A percentile compares a stretch with the other conserved stretches of the same genome.
phyloP scores from a whole-genome alignment of 2,888 invertebrate species.

The Digitonthophagus gazella region DNA sequence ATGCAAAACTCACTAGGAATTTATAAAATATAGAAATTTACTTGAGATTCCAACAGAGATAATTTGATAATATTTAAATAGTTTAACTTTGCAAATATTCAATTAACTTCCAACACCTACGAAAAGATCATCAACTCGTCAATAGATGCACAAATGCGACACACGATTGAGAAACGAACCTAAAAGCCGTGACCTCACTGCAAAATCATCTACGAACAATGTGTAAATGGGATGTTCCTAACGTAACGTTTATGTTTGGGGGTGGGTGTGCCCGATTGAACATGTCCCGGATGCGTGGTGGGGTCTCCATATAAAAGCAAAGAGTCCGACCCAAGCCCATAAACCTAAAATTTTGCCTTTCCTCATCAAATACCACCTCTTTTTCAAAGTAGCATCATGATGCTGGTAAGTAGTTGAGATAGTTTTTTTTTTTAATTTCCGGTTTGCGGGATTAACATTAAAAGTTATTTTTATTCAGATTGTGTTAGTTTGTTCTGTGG shows the following conservation, averaged over 20 bases:
- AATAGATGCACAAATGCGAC: too few species aligned
- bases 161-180: constrained; percentile 8
- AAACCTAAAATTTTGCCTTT: constrained; percentile 23
- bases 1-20: too few species aligned
- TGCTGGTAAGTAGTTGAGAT: background rate
- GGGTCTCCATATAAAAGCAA: constrained; percentile 41
- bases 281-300: constrained; percentile 38
- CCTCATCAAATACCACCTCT: background rate
- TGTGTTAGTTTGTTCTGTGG: constrained; percentile 35
- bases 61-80: too few species aligned
- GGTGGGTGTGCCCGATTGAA: constrained; percentile 40
- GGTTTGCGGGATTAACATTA: background rate
- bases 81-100: too few species aligned
- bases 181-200: constrained; percentile 32
- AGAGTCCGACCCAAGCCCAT: constrained; percentile 15
- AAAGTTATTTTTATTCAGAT: constrained; percentile 29
- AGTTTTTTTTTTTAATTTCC: constrained; percentile 25
- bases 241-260: constrained; percentile 29
- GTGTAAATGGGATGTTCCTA: constrained; percentile 24
- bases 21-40: background rate
- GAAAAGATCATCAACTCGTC: too few species aligned
- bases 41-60: too few species aligned
- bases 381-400: constrained; percentile 10
- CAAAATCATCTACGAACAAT: background rate
- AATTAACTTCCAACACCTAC: too few species aligned